Conservation (phyloP, 35 echinoderm and acorn worm genomes). For the Apostichopus parvimensis region DNA sequence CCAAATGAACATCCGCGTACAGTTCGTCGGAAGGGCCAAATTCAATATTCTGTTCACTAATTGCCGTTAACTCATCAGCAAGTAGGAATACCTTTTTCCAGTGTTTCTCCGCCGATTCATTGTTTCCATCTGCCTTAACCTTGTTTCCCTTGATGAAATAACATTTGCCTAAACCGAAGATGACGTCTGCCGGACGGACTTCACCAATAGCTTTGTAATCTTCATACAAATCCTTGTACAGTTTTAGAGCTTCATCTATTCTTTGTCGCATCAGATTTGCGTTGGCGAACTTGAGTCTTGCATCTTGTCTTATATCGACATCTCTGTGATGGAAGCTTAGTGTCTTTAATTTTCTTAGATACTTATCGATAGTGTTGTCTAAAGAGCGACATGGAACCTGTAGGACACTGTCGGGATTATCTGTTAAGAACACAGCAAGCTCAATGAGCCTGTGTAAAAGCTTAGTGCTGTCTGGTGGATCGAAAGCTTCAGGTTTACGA, state of each 20-base stretch:
- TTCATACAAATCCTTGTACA: not conserved
- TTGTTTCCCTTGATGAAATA: not conserved
- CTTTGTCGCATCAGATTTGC: not conserved
- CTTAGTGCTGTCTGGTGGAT: not conserved
- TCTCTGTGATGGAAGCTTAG: not conserved
- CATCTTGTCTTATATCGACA: not conserved
- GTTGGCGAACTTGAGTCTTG: not conserved
- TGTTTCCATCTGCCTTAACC: not conserved
- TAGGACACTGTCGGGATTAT: not conserved
- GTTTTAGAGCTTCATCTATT: not conserved
- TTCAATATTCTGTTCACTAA: not conserved
- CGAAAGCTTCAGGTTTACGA: not conserved
- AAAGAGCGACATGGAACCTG: not conserved
- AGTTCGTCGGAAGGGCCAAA: no score
- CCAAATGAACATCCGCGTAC: no score
- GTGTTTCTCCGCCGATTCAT: not conserved
- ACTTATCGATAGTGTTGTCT: not conserved
- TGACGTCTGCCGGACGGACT: not conserved
- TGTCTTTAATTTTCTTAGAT: not conserved
- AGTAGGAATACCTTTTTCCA: not conserved
- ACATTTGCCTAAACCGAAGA: conserved; percentile 6
- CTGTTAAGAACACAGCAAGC: not conserved
- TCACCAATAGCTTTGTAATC: not conserved
- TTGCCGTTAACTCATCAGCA: not conserved
- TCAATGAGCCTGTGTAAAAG: conserved; percentile 8